phyloP scores from a whole-genome alignment of 2,797 vertebrate genomes.

The Taenioides sp. region DNA sequence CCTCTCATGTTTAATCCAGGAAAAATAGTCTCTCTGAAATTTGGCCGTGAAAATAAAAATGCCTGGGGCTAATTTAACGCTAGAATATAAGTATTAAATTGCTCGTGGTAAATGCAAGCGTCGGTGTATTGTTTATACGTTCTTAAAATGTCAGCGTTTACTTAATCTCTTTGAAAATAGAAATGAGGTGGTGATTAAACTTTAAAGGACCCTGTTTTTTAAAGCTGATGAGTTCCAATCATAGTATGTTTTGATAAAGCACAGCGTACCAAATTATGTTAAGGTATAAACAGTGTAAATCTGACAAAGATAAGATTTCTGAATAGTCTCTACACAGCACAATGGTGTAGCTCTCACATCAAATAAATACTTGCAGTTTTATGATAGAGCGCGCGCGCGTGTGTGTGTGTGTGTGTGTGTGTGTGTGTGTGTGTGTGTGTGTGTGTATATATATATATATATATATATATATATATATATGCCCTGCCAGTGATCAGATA shows the following conservation, averaged over 20 bases:
- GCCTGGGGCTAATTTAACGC: not conserved
- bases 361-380: too few species aligned
- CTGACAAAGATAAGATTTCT: not conserved
- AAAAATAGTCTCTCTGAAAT: conserved; percentile 36
- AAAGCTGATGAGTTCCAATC: not conserved
- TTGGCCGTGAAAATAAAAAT: conserved; percentile 12
- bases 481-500: too few species aligned
- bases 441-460: too few species aligned
- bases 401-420: too few species aligned
- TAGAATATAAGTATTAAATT: not conserved
- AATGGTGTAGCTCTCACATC: too few species aligned
- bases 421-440: too few species aligned
- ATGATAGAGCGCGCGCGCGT: too few species aligned
- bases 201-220: conserved; percentile 1
- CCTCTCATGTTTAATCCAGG: conserved; percentile 37
- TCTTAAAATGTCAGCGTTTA: conserved; percentile 7
- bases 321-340: too few species aligned
- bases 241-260: not conserved
- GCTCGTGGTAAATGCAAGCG: not conserved
- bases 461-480: too few species aligned
- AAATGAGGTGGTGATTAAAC: not conserved
- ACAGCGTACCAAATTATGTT: not conserved
- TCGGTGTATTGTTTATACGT: not conserved
- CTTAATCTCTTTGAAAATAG: conserved; percentile 5
- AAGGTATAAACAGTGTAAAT: not conserved